Conservation (phyloP, 2,797 vertebrate species). For the Chrosomus eos region DNA sequence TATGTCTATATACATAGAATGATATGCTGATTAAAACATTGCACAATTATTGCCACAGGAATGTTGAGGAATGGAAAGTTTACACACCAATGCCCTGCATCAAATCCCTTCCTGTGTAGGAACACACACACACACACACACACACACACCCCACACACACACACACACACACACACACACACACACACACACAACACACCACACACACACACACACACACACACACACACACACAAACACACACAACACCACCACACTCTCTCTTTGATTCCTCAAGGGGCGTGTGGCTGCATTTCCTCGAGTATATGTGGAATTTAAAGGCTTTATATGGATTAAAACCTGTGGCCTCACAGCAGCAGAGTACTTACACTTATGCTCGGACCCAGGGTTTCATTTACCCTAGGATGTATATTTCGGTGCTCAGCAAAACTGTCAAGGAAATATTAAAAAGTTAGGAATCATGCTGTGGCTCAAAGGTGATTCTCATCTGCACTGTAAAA, state of each 20-base stretch:
- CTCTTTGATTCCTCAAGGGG: slow-evolving; percentile 12
- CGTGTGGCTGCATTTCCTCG: neutral
- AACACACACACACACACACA: neutral
- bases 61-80: slow-evolving; percentile 4
- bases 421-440: neutral
- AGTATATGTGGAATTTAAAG: slow-evolving; percentile 30
- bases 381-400: neutral
- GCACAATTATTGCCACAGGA: neutral
- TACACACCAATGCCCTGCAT: neutral
- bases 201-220: neutral
- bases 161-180: too few relatives aligned
- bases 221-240: neutral
- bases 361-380: neutral
- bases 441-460: neutral
- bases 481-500: neutral
- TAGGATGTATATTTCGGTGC: neutral
- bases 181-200: neutral
- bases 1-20: too few relatives aligned
- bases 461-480: neutral
- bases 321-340: neutral
- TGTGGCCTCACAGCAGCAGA: neutral
- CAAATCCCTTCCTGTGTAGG: neutral
- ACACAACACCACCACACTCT: too few relatives aligned
- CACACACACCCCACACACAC: neutral
- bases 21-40: neutral